Evolutionary conservation across 2,888 invertebrate species (phyloP).

Genomic region (Caenorhabditis sp.): DNA sequence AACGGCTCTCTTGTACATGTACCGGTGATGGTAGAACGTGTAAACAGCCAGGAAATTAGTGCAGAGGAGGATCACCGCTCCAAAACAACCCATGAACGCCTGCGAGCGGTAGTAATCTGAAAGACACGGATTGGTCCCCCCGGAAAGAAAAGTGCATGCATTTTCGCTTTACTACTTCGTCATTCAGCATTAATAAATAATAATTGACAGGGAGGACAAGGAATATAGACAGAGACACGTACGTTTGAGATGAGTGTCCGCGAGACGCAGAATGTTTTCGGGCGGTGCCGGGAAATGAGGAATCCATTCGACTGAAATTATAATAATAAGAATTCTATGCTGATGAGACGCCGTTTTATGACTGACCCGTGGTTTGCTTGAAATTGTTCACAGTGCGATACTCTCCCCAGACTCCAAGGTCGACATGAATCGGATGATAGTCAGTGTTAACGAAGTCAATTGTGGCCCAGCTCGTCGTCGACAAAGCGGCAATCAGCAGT

Average conservation of each 20-base stretch:
- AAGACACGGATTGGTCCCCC: constrained; percentile 24
- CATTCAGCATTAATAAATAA: background rate
- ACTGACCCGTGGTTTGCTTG: constrained; percentile 35
- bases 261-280: constrained; percentile 71
- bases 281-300: constrained; percentile 78
- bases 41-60: constrained; percentile 76
- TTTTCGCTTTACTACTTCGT: background rate
- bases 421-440: constrained; percentile 67
- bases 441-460: constrained; percentile 73
- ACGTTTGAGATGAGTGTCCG: constrained; percentile 76
- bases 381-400: constrained; percentile 67
- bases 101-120: constrained; percentile 78
- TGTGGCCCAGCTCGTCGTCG: constrained; percentile 72
- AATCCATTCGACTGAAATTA: constrained; percentile 76
- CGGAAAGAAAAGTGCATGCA: background rate
- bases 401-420: constrained; percentile 78
- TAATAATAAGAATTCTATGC: background rate
- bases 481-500: constrained; percentile 70
- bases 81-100: constrained; percentile 74
- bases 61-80: constrained; percentile 69
- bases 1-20: constrained; percentile 77
- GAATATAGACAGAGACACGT: constrained; percentile 20
- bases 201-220: background rate
- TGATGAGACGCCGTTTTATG: background rate
- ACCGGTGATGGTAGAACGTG: constrained; percentile 77